Conservation (phyloP, 1,140 invertebrate species). For the Bradynema listronoti region DNA sequence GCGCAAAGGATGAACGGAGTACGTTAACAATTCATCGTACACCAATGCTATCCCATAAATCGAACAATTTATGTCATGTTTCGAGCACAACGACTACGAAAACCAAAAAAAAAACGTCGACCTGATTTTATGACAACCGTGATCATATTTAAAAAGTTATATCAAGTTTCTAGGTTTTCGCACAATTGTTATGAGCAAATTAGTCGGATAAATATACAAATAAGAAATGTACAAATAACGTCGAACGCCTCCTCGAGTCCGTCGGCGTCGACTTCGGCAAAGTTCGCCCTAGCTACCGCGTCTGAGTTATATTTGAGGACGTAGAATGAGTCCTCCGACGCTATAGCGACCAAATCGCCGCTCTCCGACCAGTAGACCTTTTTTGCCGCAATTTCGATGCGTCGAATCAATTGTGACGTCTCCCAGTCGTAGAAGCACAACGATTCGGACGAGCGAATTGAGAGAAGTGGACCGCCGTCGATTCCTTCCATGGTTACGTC, state of each 20-base stretch:
- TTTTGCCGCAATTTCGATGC: conserved; percentile 89
- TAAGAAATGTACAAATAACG: conserved; percentile 62
- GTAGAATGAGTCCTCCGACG: conserved; percentile 91
- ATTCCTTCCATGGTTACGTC: conserved; percentile 66
- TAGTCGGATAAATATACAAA: no score
- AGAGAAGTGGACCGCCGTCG: conserved; percentile 86
- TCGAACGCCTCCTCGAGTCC: conserved; percentile 94
- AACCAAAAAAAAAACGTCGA: no score
- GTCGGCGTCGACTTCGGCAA: conserved; percentile 76
- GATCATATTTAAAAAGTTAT: no score
- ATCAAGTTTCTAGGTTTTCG: no score
- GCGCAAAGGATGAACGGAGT: neutral
- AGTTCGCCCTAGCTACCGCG: conserved; percentile 69
- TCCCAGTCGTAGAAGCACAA: conserved; percentile 98
- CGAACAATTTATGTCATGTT: no score
- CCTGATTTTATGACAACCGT: no score
- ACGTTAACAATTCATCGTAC: neutral
- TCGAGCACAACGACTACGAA: no score
- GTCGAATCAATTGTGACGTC: conserved; percentile 75
- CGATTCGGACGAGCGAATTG: conserved; percentile 84
- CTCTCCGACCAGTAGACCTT: conserved; percentile 93
- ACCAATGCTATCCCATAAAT: no score
- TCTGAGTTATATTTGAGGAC: conserved; percentile 76
- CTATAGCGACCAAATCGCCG: conserved; percentile 83
- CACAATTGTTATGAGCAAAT: no score